These are phyloP conservation scores for Cuniculus paca DNA, from an alignment of 2,797 vertebrate genomes.

Conservation along the genomic window DNA sequence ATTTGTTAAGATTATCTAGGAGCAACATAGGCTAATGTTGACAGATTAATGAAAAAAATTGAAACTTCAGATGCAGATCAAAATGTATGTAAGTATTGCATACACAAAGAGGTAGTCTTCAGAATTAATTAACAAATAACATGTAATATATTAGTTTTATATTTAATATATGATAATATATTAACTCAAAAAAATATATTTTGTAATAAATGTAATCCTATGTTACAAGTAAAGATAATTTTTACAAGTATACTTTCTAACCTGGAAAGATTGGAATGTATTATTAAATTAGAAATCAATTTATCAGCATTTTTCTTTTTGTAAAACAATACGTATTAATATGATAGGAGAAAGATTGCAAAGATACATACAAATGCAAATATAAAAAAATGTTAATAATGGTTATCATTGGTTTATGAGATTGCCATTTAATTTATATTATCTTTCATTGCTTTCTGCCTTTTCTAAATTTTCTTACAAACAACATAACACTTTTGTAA, in stretches of 20 bases:
- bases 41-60: not conserved
- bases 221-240: conserved; percentile 16
- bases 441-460: conserved; percentile 43
- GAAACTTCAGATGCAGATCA: not conserved
- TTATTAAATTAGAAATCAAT: conserved; percentile 52
- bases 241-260: conserved; percentile 36
- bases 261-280: conserved; percentile 21
- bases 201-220: not conserved
- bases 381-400: not conserved
- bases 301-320: conserved; percentile 45
- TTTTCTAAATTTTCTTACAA: conserved; percentile 58
- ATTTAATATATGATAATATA: not conserved
- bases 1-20: not conserved
- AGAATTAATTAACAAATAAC: too few relatives aligned
- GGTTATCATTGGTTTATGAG: not conserved
- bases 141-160: not conserved
- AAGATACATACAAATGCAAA: not conserved
- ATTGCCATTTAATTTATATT: conserved; percentile 6
- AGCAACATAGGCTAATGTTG: not conserved
- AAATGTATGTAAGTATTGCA: not conserved
- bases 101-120: not conserved
- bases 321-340: not conserved
- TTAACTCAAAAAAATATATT: not conserved
- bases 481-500: conserved; percentile 3
- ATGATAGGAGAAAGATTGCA: not conserved